Conservation (phyloP, 2,888 invertebrate species). For the Campopleginae sp. region DNA sequence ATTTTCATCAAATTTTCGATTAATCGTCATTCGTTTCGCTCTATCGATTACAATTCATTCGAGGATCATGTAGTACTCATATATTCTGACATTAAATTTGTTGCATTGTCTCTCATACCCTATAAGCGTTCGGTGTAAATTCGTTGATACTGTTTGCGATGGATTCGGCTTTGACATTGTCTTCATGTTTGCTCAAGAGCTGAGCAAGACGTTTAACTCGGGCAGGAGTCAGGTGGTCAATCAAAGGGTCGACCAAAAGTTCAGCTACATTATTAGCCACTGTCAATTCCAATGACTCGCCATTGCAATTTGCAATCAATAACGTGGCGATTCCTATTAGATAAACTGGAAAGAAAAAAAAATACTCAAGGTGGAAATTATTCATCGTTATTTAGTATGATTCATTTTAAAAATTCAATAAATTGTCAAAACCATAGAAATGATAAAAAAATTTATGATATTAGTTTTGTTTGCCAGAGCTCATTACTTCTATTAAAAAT, state of each 20-base stretch:
- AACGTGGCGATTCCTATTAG: not conserved
- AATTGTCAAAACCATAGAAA: not conserved
- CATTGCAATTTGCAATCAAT: not conserved
- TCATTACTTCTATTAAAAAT: too few relatives aligned
- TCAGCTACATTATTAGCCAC: not conserved
- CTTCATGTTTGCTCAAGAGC: not conserved
- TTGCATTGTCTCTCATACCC: not conserved
- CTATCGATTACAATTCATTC: not conserved
- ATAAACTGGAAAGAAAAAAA: not conserved
- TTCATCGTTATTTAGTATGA: not conserved
- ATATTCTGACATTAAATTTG: not conserved
- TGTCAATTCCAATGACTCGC: not conserved
- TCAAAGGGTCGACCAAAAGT: not conserved
- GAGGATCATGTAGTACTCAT: not conserved
- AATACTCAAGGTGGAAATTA: not conserved
- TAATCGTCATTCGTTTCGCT: not conserved
- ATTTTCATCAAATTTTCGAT: not conserved
- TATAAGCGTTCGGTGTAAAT: not conserved
- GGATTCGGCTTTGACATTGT: not conserved
- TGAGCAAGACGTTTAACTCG: not conserved
- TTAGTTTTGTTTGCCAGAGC: too few relatives aligned
- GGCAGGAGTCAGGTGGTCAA: not conserved
- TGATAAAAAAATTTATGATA: not conserved
- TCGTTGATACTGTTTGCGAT: not conserved
- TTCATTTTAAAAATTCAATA: not conserved